Percentiles rank a stretch among this genome's conserved stretches.
phyloP scores from a whole-genome alignment of 2,888 invertebrate genomes.

The Malthinus flaveolus region DNA sequence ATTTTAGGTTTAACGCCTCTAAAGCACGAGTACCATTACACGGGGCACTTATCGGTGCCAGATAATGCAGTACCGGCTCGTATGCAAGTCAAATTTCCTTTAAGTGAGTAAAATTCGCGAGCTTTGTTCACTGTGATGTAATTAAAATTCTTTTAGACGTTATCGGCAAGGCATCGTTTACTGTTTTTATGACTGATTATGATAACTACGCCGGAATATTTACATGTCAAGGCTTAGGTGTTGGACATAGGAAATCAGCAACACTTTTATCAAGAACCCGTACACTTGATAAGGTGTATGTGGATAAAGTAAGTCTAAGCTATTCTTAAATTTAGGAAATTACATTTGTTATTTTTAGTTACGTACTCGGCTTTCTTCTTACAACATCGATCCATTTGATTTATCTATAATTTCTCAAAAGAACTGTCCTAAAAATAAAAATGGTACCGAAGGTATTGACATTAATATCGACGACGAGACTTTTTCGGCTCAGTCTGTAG shows the following conservation, averaged over 20 bases:
- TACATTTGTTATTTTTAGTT: constrained; percentile 53
- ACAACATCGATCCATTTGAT: constrained; percentile 76
- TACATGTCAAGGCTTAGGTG: constrained; percentile 76
- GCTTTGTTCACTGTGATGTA: background rate
- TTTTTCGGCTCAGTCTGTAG: constrained; percentile 73
- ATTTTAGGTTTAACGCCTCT: constrained; percentile 70
- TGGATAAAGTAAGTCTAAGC: constrained; percentile 65
- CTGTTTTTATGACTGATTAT: constrained; percentile 76
- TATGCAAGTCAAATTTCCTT: constrained; percentile 77
- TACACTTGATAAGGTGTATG: constrained; percentile 69
- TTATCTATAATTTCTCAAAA: constrained; percentile 73
- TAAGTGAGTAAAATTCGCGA: constrained; percentile 68
- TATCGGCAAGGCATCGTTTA: constrained; percentile 74
- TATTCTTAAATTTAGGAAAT: background rate
- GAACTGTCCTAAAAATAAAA: constrained; percentile 68
- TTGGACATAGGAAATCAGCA: constrained; percentile 76
- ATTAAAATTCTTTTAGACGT: constrained; percentile 59
- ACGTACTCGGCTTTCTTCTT: constrained; percentile 64
- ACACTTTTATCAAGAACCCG: constrained; percentile 78
- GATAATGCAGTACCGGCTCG: constrained; percentile 67
- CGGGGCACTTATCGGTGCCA: constrained; percentile 68
- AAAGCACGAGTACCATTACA: constrained; percentile 79
- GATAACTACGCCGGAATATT: constrained; percentile 74
- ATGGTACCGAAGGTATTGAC: constrained; percentile 61
- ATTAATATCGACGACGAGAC: constrained; percentile 78